phyloP scores from a whole-genome alignment of 2,888 invertebrate species.

The Drosophila neonasuta region DNA sequence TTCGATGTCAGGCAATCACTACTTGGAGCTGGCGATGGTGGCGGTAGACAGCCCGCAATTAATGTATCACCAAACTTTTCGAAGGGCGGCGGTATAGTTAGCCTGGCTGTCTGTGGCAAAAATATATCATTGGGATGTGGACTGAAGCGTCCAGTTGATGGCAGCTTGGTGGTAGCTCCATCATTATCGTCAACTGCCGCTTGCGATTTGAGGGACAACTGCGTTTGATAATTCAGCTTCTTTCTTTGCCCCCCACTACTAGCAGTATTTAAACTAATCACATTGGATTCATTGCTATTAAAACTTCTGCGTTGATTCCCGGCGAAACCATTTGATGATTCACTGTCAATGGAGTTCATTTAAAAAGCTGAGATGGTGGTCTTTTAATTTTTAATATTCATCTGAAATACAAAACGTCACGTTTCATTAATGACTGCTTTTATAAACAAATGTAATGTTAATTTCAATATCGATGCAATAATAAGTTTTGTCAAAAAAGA shows the following conservation, averaged over 20 bases:
- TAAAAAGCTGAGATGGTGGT: neutral
- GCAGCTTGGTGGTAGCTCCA: neutral
- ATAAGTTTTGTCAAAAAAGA: no score
- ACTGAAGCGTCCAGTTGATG: conserved; percentile 71
- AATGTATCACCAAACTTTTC: conserved; percentile 77
- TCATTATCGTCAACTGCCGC: conserved; percentile 38
- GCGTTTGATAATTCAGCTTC: conserved; percentile 76
- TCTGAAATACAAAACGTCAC: neutral
- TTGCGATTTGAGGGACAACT: conserved; percentile 57
- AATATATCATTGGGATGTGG: conserved; percentile 70
- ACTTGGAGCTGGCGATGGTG: conserved; percentile 82
- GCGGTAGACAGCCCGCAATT: conserved; percentile 78
- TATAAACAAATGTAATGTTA: neutral
- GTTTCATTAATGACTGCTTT: neutral
- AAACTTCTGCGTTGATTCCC: conserved; percentile 27
- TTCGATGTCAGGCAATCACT: conserved; percentile 79
- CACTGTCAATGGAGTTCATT: conserved; percentile 28
- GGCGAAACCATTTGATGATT: conserved; percentile 2
- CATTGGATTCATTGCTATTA: conserved; percentile 7
- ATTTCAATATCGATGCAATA: no score
- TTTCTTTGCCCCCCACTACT: conserved; percentile 64
- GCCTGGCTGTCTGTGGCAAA: conserved; percentile 53
- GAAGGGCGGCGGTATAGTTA: conserved; percentile 57
- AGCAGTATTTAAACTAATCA: conserved; percentile 6
- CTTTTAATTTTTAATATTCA: neutral